These are phyloP conservation scores for Numenius arquata DNA, from an alignment of 2,113 vertebrate genomes.

Conservation along the genomic window DNA sequence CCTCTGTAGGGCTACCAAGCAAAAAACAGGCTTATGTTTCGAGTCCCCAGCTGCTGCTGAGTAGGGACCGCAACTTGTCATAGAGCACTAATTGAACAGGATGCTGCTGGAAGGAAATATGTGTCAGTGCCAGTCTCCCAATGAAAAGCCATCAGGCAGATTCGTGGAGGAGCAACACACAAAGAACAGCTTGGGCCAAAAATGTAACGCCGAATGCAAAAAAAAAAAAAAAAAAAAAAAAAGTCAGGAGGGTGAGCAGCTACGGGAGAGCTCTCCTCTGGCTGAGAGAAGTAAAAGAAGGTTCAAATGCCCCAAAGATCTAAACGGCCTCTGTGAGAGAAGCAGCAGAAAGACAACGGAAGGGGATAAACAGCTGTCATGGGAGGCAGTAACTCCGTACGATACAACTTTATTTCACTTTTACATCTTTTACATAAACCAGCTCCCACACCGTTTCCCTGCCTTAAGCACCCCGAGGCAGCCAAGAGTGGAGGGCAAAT, in stretches of 20 bases:
- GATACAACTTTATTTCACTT: background rate
- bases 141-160: background rate
- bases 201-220: background rate
- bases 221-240: background rate
- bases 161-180: background rate
- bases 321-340: background rate
- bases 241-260: background rate
- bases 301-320: background rate
- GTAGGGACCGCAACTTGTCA: constrained; percentile 36
- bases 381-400: background rate
- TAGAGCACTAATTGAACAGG: constrained; percentile 66
- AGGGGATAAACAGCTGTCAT: background rate
- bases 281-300: background rate
- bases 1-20: constrained; percentile 66
- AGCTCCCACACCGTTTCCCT: background rate
- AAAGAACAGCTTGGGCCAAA: constrained; percentile 10
- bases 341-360: background rate
- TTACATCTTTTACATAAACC: background rate
- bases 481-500: background rate
- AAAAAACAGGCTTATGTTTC: constrained; percentile 67
- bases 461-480: background rate
- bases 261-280: background rate
- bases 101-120: constrained; percentile 54
- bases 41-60: constrained; percentile 43
- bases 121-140: background rate